Evolutionary conservation across 1,140 invertebrate genomes (phyloP).

Genomic region (Portunus trituberculatus): DNA sequence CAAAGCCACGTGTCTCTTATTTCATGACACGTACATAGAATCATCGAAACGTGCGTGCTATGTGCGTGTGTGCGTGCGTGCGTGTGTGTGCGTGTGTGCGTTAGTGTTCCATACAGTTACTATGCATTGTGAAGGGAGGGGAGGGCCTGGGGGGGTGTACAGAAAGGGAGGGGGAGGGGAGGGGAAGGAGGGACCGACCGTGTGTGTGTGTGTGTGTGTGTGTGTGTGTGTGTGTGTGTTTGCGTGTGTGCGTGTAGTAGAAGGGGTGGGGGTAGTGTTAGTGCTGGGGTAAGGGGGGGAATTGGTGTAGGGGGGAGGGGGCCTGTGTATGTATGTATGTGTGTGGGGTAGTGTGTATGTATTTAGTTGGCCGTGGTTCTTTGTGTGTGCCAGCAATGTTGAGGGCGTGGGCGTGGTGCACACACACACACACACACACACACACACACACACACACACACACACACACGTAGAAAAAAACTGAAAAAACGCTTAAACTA

Average conservation of each 20-base stretch:
- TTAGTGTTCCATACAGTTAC: background rate
- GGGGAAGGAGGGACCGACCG: background rate
- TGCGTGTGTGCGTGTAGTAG: background rate
- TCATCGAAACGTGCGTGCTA: background rate
- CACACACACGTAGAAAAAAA: background rate
- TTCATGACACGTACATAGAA: background rate
- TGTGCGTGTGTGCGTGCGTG: too few species aligned
- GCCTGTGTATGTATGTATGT: background rate
- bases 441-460: conserved; percentile 39
- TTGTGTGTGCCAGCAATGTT: background rate
- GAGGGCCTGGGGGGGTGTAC: background rate
- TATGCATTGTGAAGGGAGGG: background rate
- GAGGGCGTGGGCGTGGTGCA: background rate
- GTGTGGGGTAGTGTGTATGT: background rate
- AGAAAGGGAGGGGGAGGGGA: background rate
- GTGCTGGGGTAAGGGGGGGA: too few species aligned
- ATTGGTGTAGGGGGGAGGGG: background rate
- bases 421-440: conserved; percentile 28
- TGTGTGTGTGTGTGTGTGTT: background rate
- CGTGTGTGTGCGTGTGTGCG: background rate
- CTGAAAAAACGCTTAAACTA: background rate
- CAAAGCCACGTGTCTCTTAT: background rate
- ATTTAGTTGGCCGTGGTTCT: background rate
- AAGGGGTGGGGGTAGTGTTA: too few species aligned
- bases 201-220: conserved; percentile 34